A percentile compares a stretch with the other conserved stretches of the same genome.
Evolutionary conservation across 2,888 invertebrate species (phyloP).

Genomic region (Oxytorus armatus): DNA sequence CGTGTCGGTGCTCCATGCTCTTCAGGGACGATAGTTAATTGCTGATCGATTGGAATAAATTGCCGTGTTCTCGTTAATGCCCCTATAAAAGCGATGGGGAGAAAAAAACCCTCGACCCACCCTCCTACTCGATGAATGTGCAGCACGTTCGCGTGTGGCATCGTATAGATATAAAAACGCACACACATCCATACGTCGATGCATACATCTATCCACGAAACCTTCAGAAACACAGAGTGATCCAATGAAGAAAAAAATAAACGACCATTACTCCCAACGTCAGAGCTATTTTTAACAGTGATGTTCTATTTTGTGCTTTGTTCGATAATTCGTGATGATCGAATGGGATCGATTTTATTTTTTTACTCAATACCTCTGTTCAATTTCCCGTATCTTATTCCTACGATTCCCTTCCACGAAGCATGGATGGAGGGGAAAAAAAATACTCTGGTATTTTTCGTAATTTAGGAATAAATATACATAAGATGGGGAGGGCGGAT

Average conservation of each 20-base stretch:
- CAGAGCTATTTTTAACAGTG: conserved; percentile 30
- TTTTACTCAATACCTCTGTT: neutral
- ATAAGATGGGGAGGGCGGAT: conserved; percentile 16
- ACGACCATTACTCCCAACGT: conserved; percentile 21
- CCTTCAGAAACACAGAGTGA: conserved; percentile 20
- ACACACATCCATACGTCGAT: neutral
- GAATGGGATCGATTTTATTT: conserved; percentile 18
- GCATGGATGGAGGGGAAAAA: neutral
- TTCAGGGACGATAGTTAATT: conserved; percentile 75
- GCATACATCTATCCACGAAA: conserved; percentile 2
- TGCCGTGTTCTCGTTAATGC: conserved; percentile 76
- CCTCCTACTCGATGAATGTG: neutral
- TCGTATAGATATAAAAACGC: neutral
- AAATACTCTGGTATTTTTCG: conserved; percentile 2
- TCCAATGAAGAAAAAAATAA: conserved; percentile 33
- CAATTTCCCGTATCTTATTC: neutral
- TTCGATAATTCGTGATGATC: too few species aligned
- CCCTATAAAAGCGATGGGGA: conserved; percentile 74
- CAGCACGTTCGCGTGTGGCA: neutral
- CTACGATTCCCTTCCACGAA: neutral
- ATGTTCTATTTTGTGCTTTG: neutral
- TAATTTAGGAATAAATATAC: conserved; percentile 34
- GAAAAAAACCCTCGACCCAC: conserved; percentile 46
- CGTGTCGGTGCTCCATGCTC: conserved; percentile 68
- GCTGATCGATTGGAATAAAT: conserved; percentile 80